Evolutionary conservation across 1,140 invertebrate species (phyloP).

Genomic region (Hestina assimilis): DNA sequence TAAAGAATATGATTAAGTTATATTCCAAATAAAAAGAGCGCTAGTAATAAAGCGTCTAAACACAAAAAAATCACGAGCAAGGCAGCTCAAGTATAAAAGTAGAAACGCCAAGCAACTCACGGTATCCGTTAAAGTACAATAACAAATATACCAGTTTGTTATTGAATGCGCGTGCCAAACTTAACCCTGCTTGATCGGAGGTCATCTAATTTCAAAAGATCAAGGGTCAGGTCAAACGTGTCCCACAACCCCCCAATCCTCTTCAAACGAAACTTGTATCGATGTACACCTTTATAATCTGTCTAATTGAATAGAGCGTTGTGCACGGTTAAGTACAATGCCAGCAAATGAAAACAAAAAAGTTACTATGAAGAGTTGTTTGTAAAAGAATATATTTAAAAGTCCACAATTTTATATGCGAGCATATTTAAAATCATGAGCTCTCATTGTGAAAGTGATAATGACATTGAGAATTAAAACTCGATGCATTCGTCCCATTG

Average conservation of each 20-base stretch:
- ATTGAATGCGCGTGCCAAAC: constrained; percentile 10
- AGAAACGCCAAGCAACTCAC: no score
- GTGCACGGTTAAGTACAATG: background rate
- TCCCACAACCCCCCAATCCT: background rate
- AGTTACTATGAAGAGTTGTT: background rate
- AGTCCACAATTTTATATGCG: constrained; percentile 29
- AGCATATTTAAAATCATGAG: constrained; percentile 57
- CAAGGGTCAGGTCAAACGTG: constrained; percentile 5
- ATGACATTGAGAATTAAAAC: constrained; percentile 77
- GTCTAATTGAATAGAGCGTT: background rate
- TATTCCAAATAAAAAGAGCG: no score
- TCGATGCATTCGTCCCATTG: constrained; percentile 73
- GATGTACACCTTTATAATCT: background rate
- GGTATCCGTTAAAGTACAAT: background rate
- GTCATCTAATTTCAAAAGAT: constrained; percentile 15
- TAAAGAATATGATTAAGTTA: no score
- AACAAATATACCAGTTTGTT: background rate
- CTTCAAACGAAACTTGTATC: constrained; percentile 4
- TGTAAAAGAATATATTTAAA: constrained; percentile 18
- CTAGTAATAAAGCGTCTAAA: no score
- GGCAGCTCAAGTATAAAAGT: no score
- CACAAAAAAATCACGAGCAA: no score
- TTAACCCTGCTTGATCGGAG: constrained; percentile 6
- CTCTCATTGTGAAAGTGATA: constrained; percentile 74
- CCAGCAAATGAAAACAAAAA: constrained; percentile 3